These are phyloP conservation scores for Rhingia rostrata DNA, from an alignment of 2,888 invertebrate genomes.

Conservation along the genomic window DNA sequence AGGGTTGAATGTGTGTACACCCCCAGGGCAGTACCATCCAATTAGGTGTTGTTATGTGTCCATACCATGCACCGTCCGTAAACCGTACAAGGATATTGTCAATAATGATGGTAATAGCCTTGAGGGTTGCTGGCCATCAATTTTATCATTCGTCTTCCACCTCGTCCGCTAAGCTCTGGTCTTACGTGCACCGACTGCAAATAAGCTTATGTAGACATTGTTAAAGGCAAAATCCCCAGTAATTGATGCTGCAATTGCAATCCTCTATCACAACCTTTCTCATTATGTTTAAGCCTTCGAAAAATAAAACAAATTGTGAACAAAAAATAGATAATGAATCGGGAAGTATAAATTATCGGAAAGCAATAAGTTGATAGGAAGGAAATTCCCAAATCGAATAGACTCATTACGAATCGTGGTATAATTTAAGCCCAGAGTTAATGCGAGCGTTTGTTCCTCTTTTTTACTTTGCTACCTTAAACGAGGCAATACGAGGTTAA, in stretches of 20 bases:
- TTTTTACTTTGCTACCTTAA: slow-evolving; percentile 36
- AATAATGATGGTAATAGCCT: slow-evolving; percentile 72
- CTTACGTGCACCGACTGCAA: slow-evolving; percentile 70
- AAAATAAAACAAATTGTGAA: slow-evolving; percentile 11
- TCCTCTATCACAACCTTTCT: slow-evolving; percentile 39
- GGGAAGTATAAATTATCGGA: slow-evolving; percentile 11
- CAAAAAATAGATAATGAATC: not conserved
- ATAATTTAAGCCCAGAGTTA: too few species aligned
- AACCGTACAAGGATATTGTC: slow-evolving; percentile 72
- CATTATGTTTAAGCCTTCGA: slow-evolving; percentile 43
- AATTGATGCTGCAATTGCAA: slow-evolving; percentile 71
- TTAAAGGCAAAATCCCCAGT: slow-evolving; percentile 44
- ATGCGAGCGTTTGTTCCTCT: not conserved
- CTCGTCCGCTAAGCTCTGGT: slow-evolving; percentile 51
- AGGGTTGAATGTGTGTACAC: slow-evolving; percentile 11
- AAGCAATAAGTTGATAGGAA: slow-evolving; percentile 22
- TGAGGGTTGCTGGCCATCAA: slow-evolving; percentile 65
- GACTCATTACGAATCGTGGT: too few species aligned
- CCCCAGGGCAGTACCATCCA: slow-evolving; percentile 62
- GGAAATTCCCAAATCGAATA: slow-evolving; percentile 25
- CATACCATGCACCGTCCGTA: slow-evolving; percentile 55
- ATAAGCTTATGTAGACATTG: slow-evolving; percentile 58
- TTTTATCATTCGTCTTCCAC: slow-evolving; percentile 63
- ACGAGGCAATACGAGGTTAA: too few species aligned
- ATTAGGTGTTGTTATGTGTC: slow-evolving; percentile 71